These are phyloP conservation scores for Gobio occitaniae DNA, from an alignment of 2,797 vertebrate species.

Conservation along the genomic window DNA sequence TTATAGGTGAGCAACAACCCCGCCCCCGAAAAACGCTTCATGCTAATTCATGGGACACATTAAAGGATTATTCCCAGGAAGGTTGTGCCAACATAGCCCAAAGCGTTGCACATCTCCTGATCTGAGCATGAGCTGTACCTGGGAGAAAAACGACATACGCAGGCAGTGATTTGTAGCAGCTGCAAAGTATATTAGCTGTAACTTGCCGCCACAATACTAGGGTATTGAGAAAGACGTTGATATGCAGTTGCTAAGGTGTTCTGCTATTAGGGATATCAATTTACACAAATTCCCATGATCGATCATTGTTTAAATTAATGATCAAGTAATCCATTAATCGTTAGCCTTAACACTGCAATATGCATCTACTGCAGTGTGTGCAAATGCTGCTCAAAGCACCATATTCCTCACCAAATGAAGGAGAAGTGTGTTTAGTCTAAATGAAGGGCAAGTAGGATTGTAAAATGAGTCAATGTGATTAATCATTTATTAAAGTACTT, in stretches of 20 bases:
- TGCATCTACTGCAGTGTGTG: too few species aligned
- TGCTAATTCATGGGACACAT: slow-evolving; percentile 79
- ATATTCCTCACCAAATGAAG: too few species aligned
- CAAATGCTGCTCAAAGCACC: too few species aligned
- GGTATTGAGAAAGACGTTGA: neutral
- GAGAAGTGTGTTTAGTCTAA: too few species aligned
- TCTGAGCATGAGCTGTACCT: slow-evolving; percentile 77
- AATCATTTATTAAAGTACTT: too few species aligned
- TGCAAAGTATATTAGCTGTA: slow-evolving; percentile 65
- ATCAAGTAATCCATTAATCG: too few species aligned
- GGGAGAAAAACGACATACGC: slow-evolving; percentile 73
- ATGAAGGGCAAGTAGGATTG: too few species aligned
- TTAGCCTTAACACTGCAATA: too few species aligned
- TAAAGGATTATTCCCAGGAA: slow-evolving; percentile 77
- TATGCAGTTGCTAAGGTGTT: neutral
- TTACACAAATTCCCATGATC: too few species aligned
- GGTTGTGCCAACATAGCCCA: slow-evolving; percentile 73
- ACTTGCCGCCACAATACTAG: neutral
- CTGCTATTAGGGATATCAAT: too few species aligned
- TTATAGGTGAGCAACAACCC: slow-evolving; percentile 75
- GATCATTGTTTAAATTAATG: too few species aligned
- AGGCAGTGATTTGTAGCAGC: slow-evolving; percentile 75
- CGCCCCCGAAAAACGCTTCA: slow-evolving; percentile 58
- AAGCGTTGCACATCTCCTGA: slow-evolving; percentile 74
- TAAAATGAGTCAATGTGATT: too few species aligned